Percentiles rank a stretch among this genome's conserved stretches.
Evolutionary conservation across 2,797 vertebrate genomes (phyloP).

Genomic region (Enteromius viviparus): DNA sequence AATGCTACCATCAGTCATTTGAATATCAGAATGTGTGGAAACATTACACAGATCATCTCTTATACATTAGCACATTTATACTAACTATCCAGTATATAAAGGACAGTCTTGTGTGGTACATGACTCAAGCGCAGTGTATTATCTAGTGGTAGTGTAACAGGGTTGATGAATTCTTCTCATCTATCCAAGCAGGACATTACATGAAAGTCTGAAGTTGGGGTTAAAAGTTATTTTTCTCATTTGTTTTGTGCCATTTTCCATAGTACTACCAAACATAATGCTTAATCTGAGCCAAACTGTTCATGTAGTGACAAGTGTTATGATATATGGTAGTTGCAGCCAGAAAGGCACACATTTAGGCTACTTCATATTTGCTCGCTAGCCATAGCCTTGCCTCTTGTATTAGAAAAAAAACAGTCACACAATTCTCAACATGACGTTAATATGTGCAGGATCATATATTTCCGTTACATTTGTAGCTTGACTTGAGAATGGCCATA

Average conservation of each 20-base stretch:
- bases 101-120: background rate
- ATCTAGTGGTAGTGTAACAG: background rate
- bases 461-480: slow-evolving; percentile 1
- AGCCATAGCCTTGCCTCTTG: background rate
- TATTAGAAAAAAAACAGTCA: background rate
- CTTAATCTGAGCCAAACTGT: slow-evolving; percentile 42
- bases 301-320: background rate
- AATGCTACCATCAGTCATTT: background rate
- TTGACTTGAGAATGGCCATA: background rate
- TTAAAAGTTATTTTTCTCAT: background rate
- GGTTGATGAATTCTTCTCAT: background rate
- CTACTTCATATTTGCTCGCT: slow-evolving; percentile 3
- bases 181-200: background rate
- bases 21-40: background rate
- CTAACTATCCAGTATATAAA: slow-evolving; percentile 1
- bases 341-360: background rate
- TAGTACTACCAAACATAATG: slow-evolving; percentile 11
- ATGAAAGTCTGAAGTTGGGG: background rate
- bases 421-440: background rate
- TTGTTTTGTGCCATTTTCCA: background rate
- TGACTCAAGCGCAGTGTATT: background rate
- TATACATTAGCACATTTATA: background rate
- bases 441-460: slow-evolving; percentile 37
- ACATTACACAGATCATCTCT: slow-evolving; percentile 12
- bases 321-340: background rate